Evolutionary conservation across 1,140 invertebrate species (phyloP).

Genomic region (Gonatopus flavifemur): DNA sequence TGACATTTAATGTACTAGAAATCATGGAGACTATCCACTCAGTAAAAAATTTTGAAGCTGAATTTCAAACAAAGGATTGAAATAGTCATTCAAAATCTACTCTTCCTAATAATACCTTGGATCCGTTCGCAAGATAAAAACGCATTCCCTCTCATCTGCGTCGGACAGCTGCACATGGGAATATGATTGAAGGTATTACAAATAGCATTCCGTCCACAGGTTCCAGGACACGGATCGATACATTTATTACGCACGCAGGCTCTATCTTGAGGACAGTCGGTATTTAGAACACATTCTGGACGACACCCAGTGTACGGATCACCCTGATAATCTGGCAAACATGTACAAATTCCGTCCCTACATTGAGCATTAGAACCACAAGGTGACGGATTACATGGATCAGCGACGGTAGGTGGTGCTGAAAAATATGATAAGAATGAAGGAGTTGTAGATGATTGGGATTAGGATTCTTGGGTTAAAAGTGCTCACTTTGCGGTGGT

Average conservation of each 20-base stretch:
- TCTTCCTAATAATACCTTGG: slow-evolving; percentile 40
- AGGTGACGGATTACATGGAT: slow-evolving; percentile 58
- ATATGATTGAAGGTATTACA: slow-evolving; percentile 68
- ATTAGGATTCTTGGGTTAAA: not conserved
- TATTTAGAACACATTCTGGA: slow-evolving; percentile 69
- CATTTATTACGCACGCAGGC: slow-evolving; percentile 71
- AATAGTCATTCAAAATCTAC: not conserved
- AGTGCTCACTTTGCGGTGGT: slow-evolving; percentile 34
- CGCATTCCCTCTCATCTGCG: slow-evolving; percentile 71
- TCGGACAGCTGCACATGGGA: slow-evolving; percentile 67
- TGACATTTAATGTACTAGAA: no score
- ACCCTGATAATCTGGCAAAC: slow-evolving; percentile 65
- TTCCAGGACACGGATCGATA: slow-evolving; percentile 69
- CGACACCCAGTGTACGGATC: slow-evolving; percentile 68
- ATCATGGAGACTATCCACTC: no score
- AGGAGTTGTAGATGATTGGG: not conserved
- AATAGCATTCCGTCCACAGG: slow-evolving; percentile 68
- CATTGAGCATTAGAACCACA: slow-evolving; percentile 73
- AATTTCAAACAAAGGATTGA: no score
- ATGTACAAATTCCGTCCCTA: slow-evolving; percentile 66
- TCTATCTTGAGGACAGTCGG: slow-evolving; percentile 63
- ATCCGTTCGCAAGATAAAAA: slow-evolving; percentile 61
- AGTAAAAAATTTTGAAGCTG: no score
- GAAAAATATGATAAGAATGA: not conserved
- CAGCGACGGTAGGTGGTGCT: slow-evolving; percentile 30